Evolutionary conservation across 2,113 vertebrate genomes (phyloP), one percentile per base, ranked within the genome.

Genomic region (Perca flavescens): DNA sequence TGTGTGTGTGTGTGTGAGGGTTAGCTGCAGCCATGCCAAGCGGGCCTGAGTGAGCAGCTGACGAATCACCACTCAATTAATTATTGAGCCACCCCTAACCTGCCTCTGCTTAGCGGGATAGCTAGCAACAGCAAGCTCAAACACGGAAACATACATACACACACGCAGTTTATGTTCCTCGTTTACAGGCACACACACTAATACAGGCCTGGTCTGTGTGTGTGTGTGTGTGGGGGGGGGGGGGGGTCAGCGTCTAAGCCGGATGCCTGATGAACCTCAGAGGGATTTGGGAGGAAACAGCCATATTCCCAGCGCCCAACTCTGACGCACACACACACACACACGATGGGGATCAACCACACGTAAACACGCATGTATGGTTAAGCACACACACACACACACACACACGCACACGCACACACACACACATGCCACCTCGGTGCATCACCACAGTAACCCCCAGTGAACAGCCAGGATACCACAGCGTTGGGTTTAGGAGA

Each of bases 81-180:
- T 94, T 91, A 93, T 90, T 92, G 76, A 93, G 85, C 77, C 68
- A 72, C 70, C 64, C 63, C 89, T 83, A 72, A 89, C 85, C 87
- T 82, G 74, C 70, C 57, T 77, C 68, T n/a, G 21, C 66, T 43
- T 75, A 79, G 83, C 81, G 84, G 74, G 73, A 46, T 74, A 76
- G 88, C 79, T 47, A 50, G 36, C 53, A 69, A 70, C 40, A 64
- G 73, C 72, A 56, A 46, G 46, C 21, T n/a, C 6, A 6, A 40
- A 70, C 78, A 22, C 64, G 21, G 11, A 67, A 19, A 58, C 1
- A 31, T 43, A 43, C 40, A 43, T 43, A 43, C 68, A 82, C 31
- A 66, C 73, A 74, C 12, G 25, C 71, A 36, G 49, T 72, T 49
- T 53, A 25, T 57, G 65, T 60, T 49, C 43, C 53, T 22, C 53